Conservation (phyloP, 2,113 vertebrate genomes). For the Eptesicus fuscus region DNA sequence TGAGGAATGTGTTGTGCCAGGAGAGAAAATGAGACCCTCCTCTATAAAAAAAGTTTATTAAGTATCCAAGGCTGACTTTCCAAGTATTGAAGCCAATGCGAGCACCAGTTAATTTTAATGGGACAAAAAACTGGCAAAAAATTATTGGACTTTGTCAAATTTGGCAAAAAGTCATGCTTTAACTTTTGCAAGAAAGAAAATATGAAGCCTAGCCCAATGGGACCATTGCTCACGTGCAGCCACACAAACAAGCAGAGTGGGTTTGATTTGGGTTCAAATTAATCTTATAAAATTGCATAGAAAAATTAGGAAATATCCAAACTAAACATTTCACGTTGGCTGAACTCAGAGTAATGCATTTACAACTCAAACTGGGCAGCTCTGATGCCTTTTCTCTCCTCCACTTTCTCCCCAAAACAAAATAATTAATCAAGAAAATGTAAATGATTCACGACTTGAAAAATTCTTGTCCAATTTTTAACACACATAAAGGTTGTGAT, state of each 20-base stretch:
- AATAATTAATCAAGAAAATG: slow-evolving; percentile 55
- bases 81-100: slow-evolving; percentile 65
- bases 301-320: slow-evolving; percentile 74
- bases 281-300: slow-evolving; percentile 76
- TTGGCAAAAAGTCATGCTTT: slow-evolving; percentile 68
- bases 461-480: slow-evolving; percentile 23
- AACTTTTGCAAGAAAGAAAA: slow-evolving; percentile 81
- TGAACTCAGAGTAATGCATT: slow-evolving; percentile 61
- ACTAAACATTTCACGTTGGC: slow-evolving; percentile 74
- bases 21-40: slow-evolving; percentile 8
- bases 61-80: slow-evolving; percentile 67
- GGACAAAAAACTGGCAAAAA: slow-evolving; percentile 65
- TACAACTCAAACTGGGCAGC: slow-evolving; percentile 67
- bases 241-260: slow-evolving; percentile 66
- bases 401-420: slow-evolving; percentile 54
- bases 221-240: slow-evolving; percentile 64
- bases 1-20: background rate
- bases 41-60: slow-evolving; percentile 45
- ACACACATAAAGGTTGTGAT: background rate
- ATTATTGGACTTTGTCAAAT: slow-evolving; percentile 70
- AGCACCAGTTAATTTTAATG: slow-evolving; percentile 71
- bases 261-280: slow-evolving; percentile 78
- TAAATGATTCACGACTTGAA: slow-evolving; percentile 28
- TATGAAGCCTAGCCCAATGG: slow-evolving; percentile 49
- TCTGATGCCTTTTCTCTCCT: slow-evolving; percentile 63